Evolutionary conservation across 2,888 invertebrate species (phyloP).

Genomic region (Tuberolachnus salignus): DNA sequence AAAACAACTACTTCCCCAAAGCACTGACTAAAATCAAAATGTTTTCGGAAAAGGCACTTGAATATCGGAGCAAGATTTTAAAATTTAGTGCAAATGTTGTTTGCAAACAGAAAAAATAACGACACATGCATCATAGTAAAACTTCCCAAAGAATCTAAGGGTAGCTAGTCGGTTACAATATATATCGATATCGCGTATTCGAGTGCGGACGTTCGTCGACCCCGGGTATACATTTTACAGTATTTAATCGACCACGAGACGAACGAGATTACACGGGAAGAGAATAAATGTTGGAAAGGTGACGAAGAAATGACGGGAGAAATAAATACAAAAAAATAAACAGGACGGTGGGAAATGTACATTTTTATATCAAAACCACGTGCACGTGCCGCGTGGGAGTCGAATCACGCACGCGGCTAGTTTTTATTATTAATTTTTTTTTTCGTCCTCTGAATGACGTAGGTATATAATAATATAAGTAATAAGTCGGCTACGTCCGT

Average conservation of each 20-base stretch:
- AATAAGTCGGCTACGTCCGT: neutral
- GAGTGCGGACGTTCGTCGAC: conserved; percentile 11
- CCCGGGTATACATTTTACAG: conserved; percentile 6
- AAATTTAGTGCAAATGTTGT: too few species aligned
- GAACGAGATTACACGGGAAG: conserved; percentile 10
- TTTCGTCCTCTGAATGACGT: too few species aligned
- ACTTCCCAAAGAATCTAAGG: too few species aligned
- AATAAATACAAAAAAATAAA: conserved; percentile 11
- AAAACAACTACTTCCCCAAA: too few species aligned
- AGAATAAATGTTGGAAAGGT: conserved; percentile 13
- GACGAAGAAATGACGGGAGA: neutral
- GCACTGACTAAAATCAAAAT: too few species aligned
- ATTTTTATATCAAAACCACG: conserved; percentile 26
- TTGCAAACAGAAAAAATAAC: too few species aligned
- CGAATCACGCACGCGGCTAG: neutral
- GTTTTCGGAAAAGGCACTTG: too few species aligned
- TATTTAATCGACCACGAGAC: neutral
- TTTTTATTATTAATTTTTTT: too few species aligned
- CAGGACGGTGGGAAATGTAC: conserved; percentile 17
- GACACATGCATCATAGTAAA: too few species aligned
- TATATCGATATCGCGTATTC: neutral
- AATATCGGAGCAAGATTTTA: too few species aligned
- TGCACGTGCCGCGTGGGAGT: conserved; percentile 30
- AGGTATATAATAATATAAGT: too few species aligned
- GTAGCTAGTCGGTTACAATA: too few species aligned